Evolutionary conservation across 2,888 invertebrate species (phyloP), one percentile per base, ranked within the genome.

Genomic region (Auanema freiburgensis): DNA sequence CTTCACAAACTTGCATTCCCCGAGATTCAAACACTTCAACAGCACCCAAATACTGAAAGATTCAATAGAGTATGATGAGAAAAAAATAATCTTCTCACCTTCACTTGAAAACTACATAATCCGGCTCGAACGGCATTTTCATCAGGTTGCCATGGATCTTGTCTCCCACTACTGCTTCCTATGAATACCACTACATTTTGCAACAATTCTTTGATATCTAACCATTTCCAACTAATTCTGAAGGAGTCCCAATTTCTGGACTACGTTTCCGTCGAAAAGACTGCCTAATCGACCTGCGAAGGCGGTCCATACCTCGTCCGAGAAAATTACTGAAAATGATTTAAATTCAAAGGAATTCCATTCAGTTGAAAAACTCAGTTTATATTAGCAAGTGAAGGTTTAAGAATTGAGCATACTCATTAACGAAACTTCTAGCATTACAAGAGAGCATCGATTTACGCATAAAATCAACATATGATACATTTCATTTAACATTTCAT

Each of bases 1-100:
- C 96, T 86, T 98, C 98, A 88, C 98, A 98, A 66, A 97, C 93
- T 87, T 95, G 93, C 95, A 98, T 98, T 56, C 98, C 98, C 83
- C 98, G 89, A 10, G 96, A 96, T 87, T 98, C 98, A 87, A 93
- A 97, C 44, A 99, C 98, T 87, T 98, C 98, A 54, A 97, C 94
- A 85, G 96, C 95, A 72, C 98, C 98, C 84, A 99, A 88, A 87
- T 99, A 98, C 89, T 90, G 86, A 85, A 81, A 68, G 43, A 21
- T 14, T 52, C 52, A 23, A 41, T 6, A 40, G 55, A 21, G 33
- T 57, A 12, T 24, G 42, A 3, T 21, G 16, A 57, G 18, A 46
- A 46, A 8, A 11, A 24, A 44, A 24, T 16, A 49, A 16, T 52
- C 50, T n/a, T 74, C 83, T 78, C 79, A 90, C 90, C 87, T 97